Base-by-base conservation (phyloP, 2,888 invertebrate genomes). In the Latrodectus elegans region DNA sequence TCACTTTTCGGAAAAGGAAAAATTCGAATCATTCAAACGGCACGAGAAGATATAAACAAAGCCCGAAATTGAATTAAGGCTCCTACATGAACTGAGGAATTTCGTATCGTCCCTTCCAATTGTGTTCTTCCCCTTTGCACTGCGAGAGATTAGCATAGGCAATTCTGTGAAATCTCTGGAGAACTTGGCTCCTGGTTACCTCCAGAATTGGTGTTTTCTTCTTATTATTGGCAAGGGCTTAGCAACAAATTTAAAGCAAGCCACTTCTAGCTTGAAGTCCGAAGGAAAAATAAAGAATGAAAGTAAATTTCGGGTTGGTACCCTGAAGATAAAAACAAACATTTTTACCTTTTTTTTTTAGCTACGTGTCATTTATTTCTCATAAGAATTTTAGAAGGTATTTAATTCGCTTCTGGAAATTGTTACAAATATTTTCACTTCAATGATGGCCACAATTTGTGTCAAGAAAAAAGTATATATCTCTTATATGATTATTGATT, bases 41-140 rank as follows among this genome's bases (percentile, higher is more conserved):
- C 79, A 17, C 53, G 51, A 52, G 53, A 73, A 68, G 49, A 64
- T 75, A 75, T 75, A 82, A 82, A 82, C 82, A 75, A 75, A 75
- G 68, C 75, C 82, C 49, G 75, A 82, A 82, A 82, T 82, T 82
- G 82, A 82, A 82, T 82, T 82, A 82, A 82, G 75, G 75, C 60
- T 75, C 74, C 49, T 55, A 67, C 51, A 52, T 53, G 55, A 82
- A 17, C 75, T 60, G 17, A 75, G 60, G 82, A 82, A 82, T 75
- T 75, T 68, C 55, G 74, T 38, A 74, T 67, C 65, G 60, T 12
- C 60, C 60, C 53, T 12, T 17, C 73, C 14, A 79, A 70, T 71
- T 38, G 26, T 64, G 55, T 38, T 26, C 55, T 52, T 67, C 75
- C 26, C 15, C 49, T 67, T 82, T 52, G 12, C 49, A 53, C 15